phyloP scores from a whole-genome alignment of 2,113 vertebrate genomes.

The Chrysemys picta region DNA sequence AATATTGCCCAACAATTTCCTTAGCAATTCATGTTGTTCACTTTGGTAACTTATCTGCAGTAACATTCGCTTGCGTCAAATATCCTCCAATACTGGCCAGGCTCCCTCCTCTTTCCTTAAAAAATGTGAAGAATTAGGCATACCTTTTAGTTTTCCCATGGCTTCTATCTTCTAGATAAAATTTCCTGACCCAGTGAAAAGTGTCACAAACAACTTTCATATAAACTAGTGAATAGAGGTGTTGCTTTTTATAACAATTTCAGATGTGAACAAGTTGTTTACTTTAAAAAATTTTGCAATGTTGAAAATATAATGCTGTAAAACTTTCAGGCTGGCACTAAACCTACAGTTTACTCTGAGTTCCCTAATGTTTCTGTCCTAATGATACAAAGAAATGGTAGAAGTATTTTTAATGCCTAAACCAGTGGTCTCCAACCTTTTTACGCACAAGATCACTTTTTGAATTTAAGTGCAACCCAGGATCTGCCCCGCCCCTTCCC shows the following conservation, averaged over 20 bases:
- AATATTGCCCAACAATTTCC: neutral
- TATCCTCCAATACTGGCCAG: neutral
- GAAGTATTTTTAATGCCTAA: neutral
- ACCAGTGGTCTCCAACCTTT: neutral
- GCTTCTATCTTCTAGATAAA: neutral
- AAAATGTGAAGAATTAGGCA: neutral
- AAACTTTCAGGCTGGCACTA: neutral
- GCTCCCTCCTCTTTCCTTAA: neutral
- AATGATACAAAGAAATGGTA: neutral
- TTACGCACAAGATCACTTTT: too few relatives aligned
- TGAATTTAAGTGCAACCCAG: too few relatives aligned
- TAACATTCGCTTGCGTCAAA: neutral
- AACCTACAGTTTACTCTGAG: neutral
- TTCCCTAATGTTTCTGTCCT: neutral
- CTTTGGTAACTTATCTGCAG: neutral
- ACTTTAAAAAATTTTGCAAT: neutral
- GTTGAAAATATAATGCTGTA: neutral
- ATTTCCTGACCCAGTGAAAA: slow-evolving; percentile 4
- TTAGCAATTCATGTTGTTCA: neutral
- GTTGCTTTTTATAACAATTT: neutral
- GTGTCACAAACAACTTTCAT: neutral
- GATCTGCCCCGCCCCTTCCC: too few relatives aligned
- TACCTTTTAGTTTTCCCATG: neutral
- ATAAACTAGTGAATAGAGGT: neutral
- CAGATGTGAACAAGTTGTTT: neutral